These are phyloP conservation scores for Leptinotarsa undecemlineata DNA, from an alignment of 1,140 invertebrate genomes.

Conservation along the genomic window DNA sequence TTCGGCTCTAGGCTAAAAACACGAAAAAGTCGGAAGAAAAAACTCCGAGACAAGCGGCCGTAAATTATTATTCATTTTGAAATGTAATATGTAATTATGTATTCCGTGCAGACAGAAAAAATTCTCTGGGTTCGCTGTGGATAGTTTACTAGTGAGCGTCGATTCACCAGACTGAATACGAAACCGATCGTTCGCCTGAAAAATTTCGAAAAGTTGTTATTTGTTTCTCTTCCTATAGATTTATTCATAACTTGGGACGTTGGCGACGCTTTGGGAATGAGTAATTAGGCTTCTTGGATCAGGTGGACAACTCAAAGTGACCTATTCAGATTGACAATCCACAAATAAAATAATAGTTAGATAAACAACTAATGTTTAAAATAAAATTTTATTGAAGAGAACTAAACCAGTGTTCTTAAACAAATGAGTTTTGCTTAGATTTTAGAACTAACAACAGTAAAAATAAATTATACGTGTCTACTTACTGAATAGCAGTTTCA, in stretches of 20 bases:
- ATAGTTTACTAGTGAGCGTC: constrained; percentile 11
- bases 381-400: too few species aligned
- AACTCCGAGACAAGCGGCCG: neutral
- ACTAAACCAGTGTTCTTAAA: too few species aligned
- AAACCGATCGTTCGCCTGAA: neutral
- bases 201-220: neutral
- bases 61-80: constrained; percentile 22
- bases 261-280: neutral
- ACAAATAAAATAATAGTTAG: too few species aligned
- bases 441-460: too few species aligned
- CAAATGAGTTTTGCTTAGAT: too few species aligned
- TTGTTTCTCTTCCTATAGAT: constrained; percentile 2
- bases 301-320: too few species aligned
- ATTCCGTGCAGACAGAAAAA: constrained; percentile 20
- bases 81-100: constrained; percentile 28
- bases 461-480: too few species aligned
- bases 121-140: constrained; percentile 1
- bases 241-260: neutral
- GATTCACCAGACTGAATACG: constrained; percentile 11
- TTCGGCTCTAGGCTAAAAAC: neutral
- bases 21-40: neutral
- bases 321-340: too few species aligned
- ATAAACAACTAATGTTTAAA: too few species aligned
- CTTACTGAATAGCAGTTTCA: too few species aligned
- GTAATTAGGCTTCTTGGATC: neutral